Base-by-base conservation (phyloP, 2,888 invertebrate genomes). In the Sminthurinus aureus region DNA sequence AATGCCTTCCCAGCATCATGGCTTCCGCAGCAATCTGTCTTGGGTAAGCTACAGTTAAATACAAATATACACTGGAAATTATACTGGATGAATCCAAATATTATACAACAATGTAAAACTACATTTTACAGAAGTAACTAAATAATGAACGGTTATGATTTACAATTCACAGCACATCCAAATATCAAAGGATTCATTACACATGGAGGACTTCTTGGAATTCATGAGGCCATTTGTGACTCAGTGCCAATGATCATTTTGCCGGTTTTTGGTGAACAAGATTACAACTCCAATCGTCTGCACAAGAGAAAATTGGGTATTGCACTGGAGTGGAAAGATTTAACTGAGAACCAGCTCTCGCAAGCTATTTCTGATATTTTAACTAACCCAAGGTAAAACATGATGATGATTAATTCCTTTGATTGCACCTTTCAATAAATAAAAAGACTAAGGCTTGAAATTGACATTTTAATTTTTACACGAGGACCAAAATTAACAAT, bases 1-100 rank as follows among this genome's bases (percentile, higher is more conserved):
- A 89, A 89, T 78, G 85, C 88, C n/a, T 88, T 86, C 83, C 87
- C 89, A 85, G 85, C 85, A 11, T 87, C 86, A 22, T 89, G 87
- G 87, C 76, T 86, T 38, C 85, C 86, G 8, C 87, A 87, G 76
- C 85, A 86, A 78, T 74, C 80, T 78, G 64, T 86, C 51, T 76
- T 85, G n/a, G 84, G 86, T 86, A 78, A 15, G 50, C n/a, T n/a
- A n/a, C n/a, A n/a, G n/a, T n/a, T n/a, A n/a, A n/a, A n/a, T n/a
- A n/a, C n/a, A n/a, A n/a, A n/a, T n/a, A n/a, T n/a, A n/a, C n/a
- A n/a, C n/a, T n/a, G n/a, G n/a, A n/a, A n/a, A n/a, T n/a, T n/a
- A n/a, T n/a, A n/a, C n/a, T n/a, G n/a, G n/a, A n/a, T n/a, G n/a
- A n/a, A n/a, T n/a, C n/a, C n/a, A n/a, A n/a, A n/a, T n/a, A n/a